Percentiles rank a stretch among this genome's conserved stretches.
phyloP scores from a whole-genome alignment of 2,797 vertebrate species.

The Sebastes trivittatus region DNA sequence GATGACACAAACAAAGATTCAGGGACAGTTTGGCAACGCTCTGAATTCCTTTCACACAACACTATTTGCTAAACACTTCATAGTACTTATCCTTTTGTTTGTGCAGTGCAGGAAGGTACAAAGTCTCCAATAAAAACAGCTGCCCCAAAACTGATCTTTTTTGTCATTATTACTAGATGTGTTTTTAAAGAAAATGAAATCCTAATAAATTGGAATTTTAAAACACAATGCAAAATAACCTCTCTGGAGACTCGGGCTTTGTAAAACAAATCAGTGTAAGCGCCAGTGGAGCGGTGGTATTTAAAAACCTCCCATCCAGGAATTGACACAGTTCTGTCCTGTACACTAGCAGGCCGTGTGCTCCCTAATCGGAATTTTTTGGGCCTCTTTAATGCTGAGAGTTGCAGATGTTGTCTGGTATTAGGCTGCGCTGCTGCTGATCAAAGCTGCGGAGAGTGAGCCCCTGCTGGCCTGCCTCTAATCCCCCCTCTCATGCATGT shows the following conservation, averaged over 20 bases:
- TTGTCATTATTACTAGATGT: not conserved
- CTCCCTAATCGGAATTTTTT: constrained; percentile 67
- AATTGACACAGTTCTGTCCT: constrained; percentile 69
- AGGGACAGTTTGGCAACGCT: constrained; percentile 4
- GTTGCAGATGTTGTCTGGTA: constrained; percentile 79
- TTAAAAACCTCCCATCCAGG: constrained; percentile 62
- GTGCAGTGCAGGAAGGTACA: not conserved
- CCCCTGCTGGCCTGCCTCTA: constrained; percentile 73
- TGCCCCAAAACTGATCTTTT: not conserved
- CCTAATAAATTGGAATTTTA: constrained; percentile 1
- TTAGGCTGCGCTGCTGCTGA: constrained; percentile 74
- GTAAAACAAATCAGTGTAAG: constrained; percentile 59
- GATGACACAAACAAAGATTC: constrained; percentile 54
- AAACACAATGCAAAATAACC: constrained; percentile 22
- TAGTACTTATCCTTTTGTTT: constrained; percentile 15
- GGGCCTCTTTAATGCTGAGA: constrained; percentile 74
- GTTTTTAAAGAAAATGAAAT: constrained; percentile 6
- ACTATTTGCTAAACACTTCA: constrained; percentile 6
- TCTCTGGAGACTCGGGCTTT: constrained; percentile 40
- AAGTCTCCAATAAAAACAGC: not conserved
- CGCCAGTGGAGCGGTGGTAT: constrained; percentile 47
- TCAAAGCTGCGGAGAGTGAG: constrained; percentile 78
- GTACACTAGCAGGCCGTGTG: constrained; percentile 45
- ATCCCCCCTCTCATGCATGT: constrained; percentile 61
- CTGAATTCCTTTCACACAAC: constrained; percentile 15